Base-by-base conservation (phyloP, 2,888 invertebrate species). In the Aromia moschata region DNA sequence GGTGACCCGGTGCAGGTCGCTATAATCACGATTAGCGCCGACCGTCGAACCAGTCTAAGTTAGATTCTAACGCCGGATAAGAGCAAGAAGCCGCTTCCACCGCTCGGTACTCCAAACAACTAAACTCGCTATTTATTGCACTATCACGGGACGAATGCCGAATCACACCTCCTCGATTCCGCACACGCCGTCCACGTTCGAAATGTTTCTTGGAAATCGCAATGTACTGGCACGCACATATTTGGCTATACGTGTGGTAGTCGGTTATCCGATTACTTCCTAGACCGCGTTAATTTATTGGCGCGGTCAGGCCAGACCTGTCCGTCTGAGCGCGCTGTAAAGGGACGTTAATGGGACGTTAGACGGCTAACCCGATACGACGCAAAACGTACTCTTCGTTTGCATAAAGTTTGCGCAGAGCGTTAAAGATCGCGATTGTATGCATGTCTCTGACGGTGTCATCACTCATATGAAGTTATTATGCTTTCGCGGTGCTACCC, bases 1-100 rank as follows among this genome's bases (percentile, higher is more conserved):
- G 79, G 78, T 79, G 76, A 78, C 77, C 78, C 71, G 76, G 78
- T 74, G 65, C 74, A 71, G 74, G 72, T 74, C 73, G 72, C 67
- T 61, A 65, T 63, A 71, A 76, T 75, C 76, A 75, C 77, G 77
- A 77, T 76, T 71, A 70, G 67, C 70, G 67, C 70, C 70, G 64
- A 70, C 70, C 65, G 66, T 65, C 69, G 67, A 73, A 72, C 72
- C 70, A 70, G 73, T 74, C 70, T 73, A 67, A 69, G 68, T 64
- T 64, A 73, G 74, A 75, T 73, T 72, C 73, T 69, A 73, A 72
- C 70, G 67, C 70, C 64, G 71, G 73, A 74, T 74, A 70, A 71
- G 67, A 65, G 55, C 63, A 59, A 62, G 61, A 62, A 68, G 65
- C 65, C 60, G 67, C 65, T 68, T 65, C 64, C 41, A 54, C 56